Conservation (phyloP, 2,888 invertebrate genomes). For the Lithosia quadra region DNA sequence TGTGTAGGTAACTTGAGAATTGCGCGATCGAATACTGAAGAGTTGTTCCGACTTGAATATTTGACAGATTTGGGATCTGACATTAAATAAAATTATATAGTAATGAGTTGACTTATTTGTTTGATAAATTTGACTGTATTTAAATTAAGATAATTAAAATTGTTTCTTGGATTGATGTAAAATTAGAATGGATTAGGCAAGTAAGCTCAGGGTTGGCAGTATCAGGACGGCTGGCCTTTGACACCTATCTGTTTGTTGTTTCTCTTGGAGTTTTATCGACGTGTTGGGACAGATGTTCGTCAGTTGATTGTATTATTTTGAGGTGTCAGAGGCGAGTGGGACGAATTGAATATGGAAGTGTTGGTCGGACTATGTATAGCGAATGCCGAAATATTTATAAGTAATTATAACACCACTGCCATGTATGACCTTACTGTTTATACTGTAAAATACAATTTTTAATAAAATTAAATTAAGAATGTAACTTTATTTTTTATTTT, state of each 20-base stretch:
- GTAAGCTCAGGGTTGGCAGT: constrained; percentile 73
- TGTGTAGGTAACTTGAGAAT: constrained; percentile 67
- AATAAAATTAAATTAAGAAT: constrained; percentile 79
- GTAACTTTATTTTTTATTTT: constrained; percentile 45
- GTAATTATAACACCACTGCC: constrained; percentile 85
- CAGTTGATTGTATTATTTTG: constrained; percentile 63
- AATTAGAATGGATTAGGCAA: constrained; percentile 64
- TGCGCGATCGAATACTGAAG: constrained; percentile 57
- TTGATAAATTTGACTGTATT: constrained; percentile 64
- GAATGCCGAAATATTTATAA: constrained; percentile 77
- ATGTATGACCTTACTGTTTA: constrained; percentile 87
- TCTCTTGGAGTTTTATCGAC: constrained; percentile 70
- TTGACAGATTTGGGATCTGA: constrained; percentile 65
- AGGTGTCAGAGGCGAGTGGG: constrained; percentile 59
- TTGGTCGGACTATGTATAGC: constrained; percentile 72
- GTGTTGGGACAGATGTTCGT: constrained; percentile 79
- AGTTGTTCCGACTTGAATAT: constrained; percentile 47
- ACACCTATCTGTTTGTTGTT: constrained; percentile 73
- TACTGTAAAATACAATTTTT: constrained; percentile 83
- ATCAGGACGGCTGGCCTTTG: constrained; percentile 58
- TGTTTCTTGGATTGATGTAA: constrained; percentile 73
- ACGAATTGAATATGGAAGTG: constrained; percentile 55
- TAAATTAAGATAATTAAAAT: constrained; percentile 62
- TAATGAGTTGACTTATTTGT: constrained; percentile 53
- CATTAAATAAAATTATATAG: constrained; percentile 56